Conservation (phyloP, 2,797 vertebrate genomes). For the Ctenopoma multispine region DNA sequence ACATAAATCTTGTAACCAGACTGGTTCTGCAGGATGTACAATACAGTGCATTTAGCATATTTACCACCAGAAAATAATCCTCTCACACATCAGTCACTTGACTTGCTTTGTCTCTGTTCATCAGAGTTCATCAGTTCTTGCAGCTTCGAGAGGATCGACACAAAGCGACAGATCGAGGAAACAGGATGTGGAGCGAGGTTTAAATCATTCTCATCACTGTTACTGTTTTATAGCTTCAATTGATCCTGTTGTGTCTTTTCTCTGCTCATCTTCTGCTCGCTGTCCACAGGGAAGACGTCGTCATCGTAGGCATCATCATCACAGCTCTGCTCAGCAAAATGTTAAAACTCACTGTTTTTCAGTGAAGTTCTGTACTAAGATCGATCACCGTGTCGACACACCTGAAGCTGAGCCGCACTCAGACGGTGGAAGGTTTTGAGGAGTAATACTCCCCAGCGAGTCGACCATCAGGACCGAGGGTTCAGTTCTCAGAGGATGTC, state of each 20-base stretch:
- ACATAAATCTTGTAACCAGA: background rate
- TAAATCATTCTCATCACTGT: background rate
- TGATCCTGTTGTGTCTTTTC: no score
- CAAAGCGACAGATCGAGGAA: background rate
- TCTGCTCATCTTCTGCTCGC: background rate
- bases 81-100: background rate
- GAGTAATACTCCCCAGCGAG: background rate
- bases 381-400: background rate
- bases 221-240: background rate
- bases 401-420: background rate
- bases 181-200: background rate
- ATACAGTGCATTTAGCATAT: background rate
- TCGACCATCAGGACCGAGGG: background rate
- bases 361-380: background rate
- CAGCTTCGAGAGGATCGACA: background rate
- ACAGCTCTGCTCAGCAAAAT: background rate
- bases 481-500: background rate
- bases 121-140: background rate
- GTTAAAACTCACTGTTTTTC: background rate
- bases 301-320: no score
- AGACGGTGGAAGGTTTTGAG: background rate
- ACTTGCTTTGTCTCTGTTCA: background rate
- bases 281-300: background rate
- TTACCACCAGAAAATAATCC: background rate
- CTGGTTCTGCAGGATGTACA: background rate